Evolutionary conservation across 1,140 invertebrate genomes (phyloP).

Genomic region (Trichoplusia ni): DNA sequence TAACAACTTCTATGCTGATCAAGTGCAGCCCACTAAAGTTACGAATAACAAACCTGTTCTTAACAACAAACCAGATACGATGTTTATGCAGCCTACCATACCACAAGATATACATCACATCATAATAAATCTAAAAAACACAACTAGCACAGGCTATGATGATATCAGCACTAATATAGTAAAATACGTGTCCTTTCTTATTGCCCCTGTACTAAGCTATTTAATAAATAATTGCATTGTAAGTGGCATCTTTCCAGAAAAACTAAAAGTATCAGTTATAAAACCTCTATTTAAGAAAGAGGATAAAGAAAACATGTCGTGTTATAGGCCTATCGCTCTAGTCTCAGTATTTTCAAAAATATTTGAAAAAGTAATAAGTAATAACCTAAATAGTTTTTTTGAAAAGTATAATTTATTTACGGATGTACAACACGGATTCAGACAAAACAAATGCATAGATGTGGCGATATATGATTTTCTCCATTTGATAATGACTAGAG

Average conservation of each 20-base stretch:
- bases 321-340: not conserved
- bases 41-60: no score
- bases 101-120: no score
- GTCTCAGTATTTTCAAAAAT: not conserved
- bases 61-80: no score
- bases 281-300: no score
- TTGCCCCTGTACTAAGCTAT: not conserved
- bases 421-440: not conserved
- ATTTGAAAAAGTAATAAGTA: not conserved
- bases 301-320: not conserved
- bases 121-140: no score
- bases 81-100: no score
- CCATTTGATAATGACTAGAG: not conserved
- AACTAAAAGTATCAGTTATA: not conserved
- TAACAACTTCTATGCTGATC: no score
- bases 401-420: not conserved
- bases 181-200: not conserved
- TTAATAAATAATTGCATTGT: not conserved
- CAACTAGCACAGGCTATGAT: not conserved
- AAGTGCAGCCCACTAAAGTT: no score
- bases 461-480: slow-evolving; percentile 11
- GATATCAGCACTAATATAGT: not conserved
- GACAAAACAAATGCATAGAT: slow-evolving; percentile 7
- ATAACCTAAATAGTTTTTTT: no score
- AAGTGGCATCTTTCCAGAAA: not conserved